Evolutionary conservation across 2,113 vertebrate genomes (phyloP), one percentile per base, ranked within the genome.

Genomic region (Pongo abelii): DNA sequence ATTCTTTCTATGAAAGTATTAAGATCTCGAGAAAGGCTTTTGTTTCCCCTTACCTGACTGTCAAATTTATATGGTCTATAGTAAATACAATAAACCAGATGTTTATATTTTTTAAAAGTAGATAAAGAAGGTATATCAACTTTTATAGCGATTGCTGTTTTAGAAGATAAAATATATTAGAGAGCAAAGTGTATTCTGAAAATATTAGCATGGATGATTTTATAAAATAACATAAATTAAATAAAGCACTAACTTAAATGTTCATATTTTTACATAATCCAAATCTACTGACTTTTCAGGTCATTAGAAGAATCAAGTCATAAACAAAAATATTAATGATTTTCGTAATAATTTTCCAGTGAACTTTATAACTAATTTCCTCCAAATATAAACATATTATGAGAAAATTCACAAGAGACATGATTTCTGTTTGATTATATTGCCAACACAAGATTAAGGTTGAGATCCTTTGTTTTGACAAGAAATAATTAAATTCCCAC

Each of bases 401-500:
- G 55, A 70, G 61, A 92, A 85, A 78, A 83, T 78, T 84, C 46
- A 79, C 38, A 91, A 38, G 18, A n/a, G 2, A 25, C 5, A 8
- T 23, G 0, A 22, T 72, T 86, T 75, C 64, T 84, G 8, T 80
- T 92, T 61, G 32, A 88, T 18, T 40, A 13, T 43, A 61, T 57
- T 30, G 13, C 18, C 18, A 72, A 59, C 55, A 46, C 23, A 94
- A 57, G 25, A 67, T 35, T 84, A 61, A 89, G 35, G 50, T 46
- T 70, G 88, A 59, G 32, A 72, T 18, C 43, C 11, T 95, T 97
- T 78, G 59, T 96, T 81, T 89, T 46, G 30, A 79, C 7, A 94
- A 70, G n/a, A 84, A 95, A 84, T 46, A 96, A 95, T 80, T 80
- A 84, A 85, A 18, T 23, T 83, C 87, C 35, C 77, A 94, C 30